phyloP scores from a whole-genome alignment of 1,140 invertebrate genomes.

The Uloborus diversus region DNA sequence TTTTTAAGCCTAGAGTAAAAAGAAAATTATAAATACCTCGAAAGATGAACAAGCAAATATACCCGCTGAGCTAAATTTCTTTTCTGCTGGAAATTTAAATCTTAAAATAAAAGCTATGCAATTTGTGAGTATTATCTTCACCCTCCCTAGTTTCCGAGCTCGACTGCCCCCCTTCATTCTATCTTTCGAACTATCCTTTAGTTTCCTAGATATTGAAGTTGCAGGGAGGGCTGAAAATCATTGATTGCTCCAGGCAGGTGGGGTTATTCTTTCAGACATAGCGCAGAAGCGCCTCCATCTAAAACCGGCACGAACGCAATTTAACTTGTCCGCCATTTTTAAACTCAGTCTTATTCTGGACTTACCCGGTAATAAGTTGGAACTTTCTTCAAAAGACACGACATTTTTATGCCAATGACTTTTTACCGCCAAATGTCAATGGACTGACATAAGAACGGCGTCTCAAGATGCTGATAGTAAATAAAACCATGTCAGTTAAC shows the following conservation, averaged over 20 bases:
- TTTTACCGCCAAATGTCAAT: no score
- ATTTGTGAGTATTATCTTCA: constrained; percentile 40
- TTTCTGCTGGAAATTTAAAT: constrained; percentile 31
- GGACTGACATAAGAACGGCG: no score
- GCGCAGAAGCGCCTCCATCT: constrained; percentile 13
- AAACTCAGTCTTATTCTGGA: no score
- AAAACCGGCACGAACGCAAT: no score
- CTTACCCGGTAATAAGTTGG: no score
- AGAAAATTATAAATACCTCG: constrained; percentile 17
- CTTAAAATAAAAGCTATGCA: constrained; percentile 45
- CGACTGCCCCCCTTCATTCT: not conserved
- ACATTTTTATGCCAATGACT: no score
- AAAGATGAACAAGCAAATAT: not conserved
- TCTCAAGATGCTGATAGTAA: no score
- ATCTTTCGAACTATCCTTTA: constrained; percentile 1
- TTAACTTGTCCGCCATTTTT: no score
- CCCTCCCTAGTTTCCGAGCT: not conserved
- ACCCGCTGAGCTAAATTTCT: not conserved
- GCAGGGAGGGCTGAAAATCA: constrained; percentile 16
- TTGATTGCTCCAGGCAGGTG: constrained; percentile 51
- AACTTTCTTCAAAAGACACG: no score
- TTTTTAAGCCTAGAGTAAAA: not conserved
- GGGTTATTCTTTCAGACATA: constrained; percentile 19
- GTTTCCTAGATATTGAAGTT: constrained; percentile 9
- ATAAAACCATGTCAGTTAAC: no score